A percentile compares a stretch with the other conserved stretches of the same genome.
Conservation (phyloP, 2,888 invertebrate genomes). For the Perizoma flavofasciatum region DNA sequence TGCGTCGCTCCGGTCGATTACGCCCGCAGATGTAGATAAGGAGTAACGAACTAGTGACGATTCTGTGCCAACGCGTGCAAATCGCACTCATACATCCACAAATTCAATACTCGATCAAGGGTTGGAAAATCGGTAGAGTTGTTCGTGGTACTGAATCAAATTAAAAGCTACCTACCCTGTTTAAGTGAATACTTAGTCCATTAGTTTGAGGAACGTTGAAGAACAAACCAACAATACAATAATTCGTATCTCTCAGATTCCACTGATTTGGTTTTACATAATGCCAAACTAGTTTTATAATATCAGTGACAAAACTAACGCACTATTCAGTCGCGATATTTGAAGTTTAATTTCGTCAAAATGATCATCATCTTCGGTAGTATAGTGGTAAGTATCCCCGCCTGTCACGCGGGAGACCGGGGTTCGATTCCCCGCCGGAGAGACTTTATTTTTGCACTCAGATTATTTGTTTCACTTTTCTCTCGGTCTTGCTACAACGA, state of each 20-base stretch:
- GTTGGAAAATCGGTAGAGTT: not conserved
- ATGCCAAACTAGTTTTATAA: too few species aligned
- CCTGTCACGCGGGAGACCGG: slow-evolving; percentile 85
- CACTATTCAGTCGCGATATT: not conserved
- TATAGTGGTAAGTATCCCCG: slow-evolving; percentile 85
- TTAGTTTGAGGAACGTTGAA: too few species aligned
- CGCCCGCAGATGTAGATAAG: slow-evolving; percentile 58
- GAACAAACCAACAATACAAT: too few species aligned
- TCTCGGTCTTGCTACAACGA: not conserved
- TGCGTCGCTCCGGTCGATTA: slow-evolving; percentile 43
- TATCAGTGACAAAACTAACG: not conserved
- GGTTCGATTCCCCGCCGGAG: slow-evolving; percentile 85
- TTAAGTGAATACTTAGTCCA: too few species aligned
- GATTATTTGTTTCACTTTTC: slow-evolving; percentile 2
- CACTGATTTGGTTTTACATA: too few species aligned
- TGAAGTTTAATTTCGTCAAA: not conserved
- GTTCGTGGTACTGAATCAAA: slow-evolving; percentile 3
- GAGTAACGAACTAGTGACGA: too few species aligned
- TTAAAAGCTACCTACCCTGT: too few species aligned
- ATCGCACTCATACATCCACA: too few species aligned
- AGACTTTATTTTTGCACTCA: slow-evolving; percentile 39
- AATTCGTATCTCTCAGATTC: too few species aligned
- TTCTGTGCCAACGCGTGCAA: slow-evolving; percentile 49
- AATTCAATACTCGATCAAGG: not conserved
- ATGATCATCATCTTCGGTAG: slow-evolving; percentile 69